Evolutionary conservation across 2,113 vertebrate genomes (phyloP).

Genomic region (Chionis minor): DNA sequence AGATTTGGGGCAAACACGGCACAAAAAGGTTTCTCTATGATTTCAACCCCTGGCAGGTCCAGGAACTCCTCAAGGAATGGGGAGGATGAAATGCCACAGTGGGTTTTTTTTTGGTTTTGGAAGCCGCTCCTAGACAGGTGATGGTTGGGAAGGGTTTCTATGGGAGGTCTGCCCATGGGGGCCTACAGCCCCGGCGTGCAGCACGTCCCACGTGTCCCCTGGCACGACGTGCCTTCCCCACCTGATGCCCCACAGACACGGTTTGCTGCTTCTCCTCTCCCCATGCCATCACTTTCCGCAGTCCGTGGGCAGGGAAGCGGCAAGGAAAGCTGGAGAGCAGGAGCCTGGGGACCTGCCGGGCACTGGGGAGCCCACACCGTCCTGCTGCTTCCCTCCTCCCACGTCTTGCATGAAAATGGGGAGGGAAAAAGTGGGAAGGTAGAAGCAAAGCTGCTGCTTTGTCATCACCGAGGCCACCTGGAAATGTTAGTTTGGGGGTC

Average conservation of each 20-base stretch:
- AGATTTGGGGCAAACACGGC: neutral
- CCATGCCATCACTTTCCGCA: neutral
- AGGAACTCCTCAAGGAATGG: neutral
- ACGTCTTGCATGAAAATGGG: neutral
- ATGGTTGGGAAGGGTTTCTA: neutral
- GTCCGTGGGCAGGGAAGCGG: neutral
- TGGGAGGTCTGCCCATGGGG: neutral
- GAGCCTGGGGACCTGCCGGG: neutral
- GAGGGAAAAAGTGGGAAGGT: neutral
- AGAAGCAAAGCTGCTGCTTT: neutral
- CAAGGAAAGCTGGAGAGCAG: neutral
- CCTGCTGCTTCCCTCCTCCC: neutral
- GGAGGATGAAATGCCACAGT: neutral
- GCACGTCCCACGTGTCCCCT: neutral
- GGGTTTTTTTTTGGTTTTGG: neutral
- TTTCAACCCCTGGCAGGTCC: neutral
- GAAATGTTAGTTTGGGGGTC: neutral
- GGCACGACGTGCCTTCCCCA: neutral
- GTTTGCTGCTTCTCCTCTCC: neutral
- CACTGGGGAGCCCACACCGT: neutral
- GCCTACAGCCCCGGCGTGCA: fast-evolving
- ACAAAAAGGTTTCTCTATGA: neutral
- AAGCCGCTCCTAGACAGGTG: neutral
- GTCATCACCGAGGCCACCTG: neutral
- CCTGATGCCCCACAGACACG: fast-evolving